phyloP scores from a whole-genome alignment of 2,113 vertebrate genomes.

The Actenoides hombroni region DNA sequence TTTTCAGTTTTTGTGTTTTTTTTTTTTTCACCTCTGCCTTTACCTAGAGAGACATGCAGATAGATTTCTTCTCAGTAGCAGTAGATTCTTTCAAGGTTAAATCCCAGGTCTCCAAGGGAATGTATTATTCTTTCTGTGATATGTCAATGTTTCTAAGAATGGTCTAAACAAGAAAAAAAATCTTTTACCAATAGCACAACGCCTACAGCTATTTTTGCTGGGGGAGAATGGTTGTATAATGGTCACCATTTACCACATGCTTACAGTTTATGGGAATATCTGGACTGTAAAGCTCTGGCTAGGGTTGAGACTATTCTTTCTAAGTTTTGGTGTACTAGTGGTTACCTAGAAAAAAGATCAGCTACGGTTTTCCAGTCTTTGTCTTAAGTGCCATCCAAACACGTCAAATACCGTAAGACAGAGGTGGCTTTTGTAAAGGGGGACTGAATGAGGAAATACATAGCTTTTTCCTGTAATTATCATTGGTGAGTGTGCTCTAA shows the following conservation, averaged over 20 bases:
- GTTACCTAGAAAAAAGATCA: not conserved
- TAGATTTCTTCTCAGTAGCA: not conserved
- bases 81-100: not conserved
- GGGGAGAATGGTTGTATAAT: not conserved
- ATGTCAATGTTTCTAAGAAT: not conserved
- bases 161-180: not conserved
- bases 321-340: conserved; percentile 7
- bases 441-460: not conserved
- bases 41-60: not conserved
- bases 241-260: not conserved
- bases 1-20: not conserved
- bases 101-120: not conserved
- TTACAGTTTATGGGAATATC: not conserved
- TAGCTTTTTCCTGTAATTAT: not conserved
- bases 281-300: not conserved
- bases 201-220: not conserved
- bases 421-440: not conserved
- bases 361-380: not conserved
- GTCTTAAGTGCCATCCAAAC: not conserved
- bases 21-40: not conserved
- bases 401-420: not conserved
- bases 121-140: not conserved
- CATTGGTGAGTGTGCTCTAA: not conserved
- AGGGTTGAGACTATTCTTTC: not conserved
- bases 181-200: not conserved